Base-by-base conservation (phyloP, 2,797 vertebrate genomes). In the Aphelocoma californica region DNA sequence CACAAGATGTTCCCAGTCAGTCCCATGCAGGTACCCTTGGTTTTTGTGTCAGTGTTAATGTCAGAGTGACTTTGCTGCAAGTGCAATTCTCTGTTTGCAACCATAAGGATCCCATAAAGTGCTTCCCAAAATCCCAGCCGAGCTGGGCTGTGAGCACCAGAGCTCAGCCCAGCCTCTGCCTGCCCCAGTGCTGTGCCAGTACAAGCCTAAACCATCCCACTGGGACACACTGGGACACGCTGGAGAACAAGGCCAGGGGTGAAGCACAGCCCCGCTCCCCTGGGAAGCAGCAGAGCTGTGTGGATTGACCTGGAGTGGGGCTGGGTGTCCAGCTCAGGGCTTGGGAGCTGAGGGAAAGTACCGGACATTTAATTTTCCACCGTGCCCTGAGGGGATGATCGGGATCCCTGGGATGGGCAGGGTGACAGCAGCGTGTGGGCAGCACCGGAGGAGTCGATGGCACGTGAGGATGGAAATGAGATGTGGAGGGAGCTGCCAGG, bases 351-450 rank as follows among this genome's bases (percentile, higher is more conserved):
- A 56, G 4, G 2, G 11, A 18, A 54, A 66, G n/a, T 1, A 45
- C 15, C 0, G 0, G 31, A 53, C 6, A 8, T 6, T 65, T 23
- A 13, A 48, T 65, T 84, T 70, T 23, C 12, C 0, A 0, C 32
- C 10, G 9, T 14, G 16, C 21, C 66, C 15, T 29, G 24, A 14
- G 47, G 36, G 34, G 26, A 16, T 5, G 60, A 4, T 7, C 2
- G 1, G 2, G 2, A 17, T 9, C 34, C 32, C 14, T 10, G 80
- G 58, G n/a, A 19, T 24, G 53, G 45, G 61, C 42, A 16, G 47
- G n/a, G 44, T 18, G n/a, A 10, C 42, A 32, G 62, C 51, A 32
- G 18, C 0, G 3, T 20, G 58, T 4, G n/a, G n/a, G 77, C 60
- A 85, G 81, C 42, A 26, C 38, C 0, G 2, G 31, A 16, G 6